Evolutionary conservation across 1,140 invertebrate genomes (phyloP).

Genomic region (Sycobia sp.): DNA sequence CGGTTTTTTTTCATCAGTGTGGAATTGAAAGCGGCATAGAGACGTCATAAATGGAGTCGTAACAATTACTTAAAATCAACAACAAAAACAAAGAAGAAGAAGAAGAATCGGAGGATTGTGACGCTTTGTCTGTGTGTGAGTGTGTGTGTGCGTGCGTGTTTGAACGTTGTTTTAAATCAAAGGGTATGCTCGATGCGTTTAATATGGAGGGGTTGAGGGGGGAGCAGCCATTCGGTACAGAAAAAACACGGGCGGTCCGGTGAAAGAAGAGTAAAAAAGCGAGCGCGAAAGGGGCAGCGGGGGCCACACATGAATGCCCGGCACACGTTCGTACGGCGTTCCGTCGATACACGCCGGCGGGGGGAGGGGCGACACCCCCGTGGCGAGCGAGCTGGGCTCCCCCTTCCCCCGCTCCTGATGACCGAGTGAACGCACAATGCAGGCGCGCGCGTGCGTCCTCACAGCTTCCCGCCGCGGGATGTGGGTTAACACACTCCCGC

Average conservation of each 20-base stretch:
- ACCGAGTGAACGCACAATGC: conserved; percentile 22
- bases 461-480: conserved; percentile 42
- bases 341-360: conserved; percentile 57
- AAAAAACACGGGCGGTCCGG: background rate
- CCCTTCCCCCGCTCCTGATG: conserved; percentile 42
- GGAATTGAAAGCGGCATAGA: no score
- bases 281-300: conserved; percentile 24
- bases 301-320: conserved; percentile 51
- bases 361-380: conserved; percentile 44
- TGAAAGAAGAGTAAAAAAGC: background rate
- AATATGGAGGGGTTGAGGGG: background rate
- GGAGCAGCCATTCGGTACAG: background rate
- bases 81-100: no score
- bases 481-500: conserved; percentile 47
- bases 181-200: no score
- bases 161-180: no score
- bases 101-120: no score
- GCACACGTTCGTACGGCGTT: conserved; percentile 48
- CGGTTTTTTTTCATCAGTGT: no score
- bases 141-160: no score
- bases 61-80: no score
- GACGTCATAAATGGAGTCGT: no score
- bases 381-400: conserved; percentile 38
- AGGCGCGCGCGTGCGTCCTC: conserved; percentile 29
- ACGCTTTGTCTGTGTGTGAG: no score